Base-by-base conservation (phyloP, 1,140 invertebrate species). In the Acromyrmex heyeri region DNA sequence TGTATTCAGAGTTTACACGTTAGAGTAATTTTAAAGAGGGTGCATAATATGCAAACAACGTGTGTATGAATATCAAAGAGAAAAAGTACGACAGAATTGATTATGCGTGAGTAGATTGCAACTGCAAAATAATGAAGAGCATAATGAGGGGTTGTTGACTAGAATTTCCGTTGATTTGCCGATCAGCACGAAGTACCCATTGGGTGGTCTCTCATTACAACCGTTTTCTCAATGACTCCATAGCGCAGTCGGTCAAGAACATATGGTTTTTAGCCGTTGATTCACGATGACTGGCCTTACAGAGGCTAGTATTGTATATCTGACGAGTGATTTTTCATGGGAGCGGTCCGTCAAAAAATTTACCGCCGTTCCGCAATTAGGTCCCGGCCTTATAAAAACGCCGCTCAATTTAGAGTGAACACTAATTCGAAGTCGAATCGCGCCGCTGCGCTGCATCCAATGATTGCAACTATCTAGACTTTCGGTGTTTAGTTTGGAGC, bases 161-260 rank as follows among this genome's bases (percentile, higher is more conserved):
- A 3, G 30, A 82, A 72, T 90, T 91, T 91, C 65, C 88, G 89
- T 87, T 62, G 59, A 75, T 86, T 85, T 86, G 76, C 70, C 64
- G 88, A 90, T 89, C 88, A 3, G 50, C 57, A 83, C 81, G 62
- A 86, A 86, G 73, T 85, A 21, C 89, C 67, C 77, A 67, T 86
- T 91, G 89, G 87, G 89, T 91, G 86, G 91, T 91, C 88, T 90
- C 78, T 90, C 85, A 89, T 86, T 91, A 85, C 86, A 77, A 61
- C 70, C 78, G 88, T 91, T 90, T 87, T 87, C 87, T 90, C 89
- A 87, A 90, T 91, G 81, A 90, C 86, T 90, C 85, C 89, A 88
- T 90, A 86, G 86, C 89, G 57, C 86, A 90, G 87, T 91, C 89
- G 89, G 70, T 55, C 72, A 87, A 86, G 69, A 90, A 86, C 89